These are phyloP conservation scores for Pluvialis apricaria DNA, from an alignment of 2,113 vertebrate species.

Conservation along the genomic window DNA sequence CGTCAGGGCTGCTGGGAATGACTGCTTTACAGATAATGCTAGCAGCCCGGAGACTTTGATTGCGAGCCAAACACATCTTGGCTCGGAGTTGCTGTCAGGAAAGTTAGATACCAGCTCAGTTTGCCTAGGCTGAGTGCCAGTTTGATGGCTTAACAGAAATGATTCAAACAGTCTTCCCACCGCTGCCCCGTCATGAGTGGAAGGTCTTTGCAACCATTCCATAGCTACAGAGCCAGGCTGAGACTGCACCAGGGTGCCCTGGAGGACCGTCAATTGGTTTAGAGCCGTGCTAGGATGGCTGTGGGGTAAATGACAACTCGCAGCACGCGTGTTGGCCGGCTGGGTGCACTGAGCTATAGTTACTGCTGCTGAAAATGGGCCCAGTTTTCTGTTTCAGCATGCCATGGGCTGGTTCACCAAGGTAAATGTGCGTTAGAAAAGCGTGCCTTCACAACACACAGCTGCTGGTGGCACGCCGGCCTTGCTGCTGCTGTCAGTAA, in stretches of 20 bases:
- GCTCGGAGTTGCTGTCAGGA: neutral
- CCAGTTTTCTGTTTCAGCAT: neutral
- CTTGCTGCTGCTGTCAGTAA: neutral
- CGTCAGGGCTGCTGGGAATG: neutral
- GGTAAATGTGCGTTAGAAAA: neutral
- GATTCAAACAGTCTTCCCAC: neutral
- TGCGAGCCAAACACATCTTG: neutral
- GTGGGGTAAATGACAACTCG: neutral
- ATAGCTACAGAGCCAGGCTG: accelerated
- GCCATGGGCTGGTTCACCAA: neutral
- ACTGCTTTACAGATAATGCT: slow-evolving; percentile 7
- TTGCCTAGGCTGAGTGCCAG: slow-evolving; percentile 3
- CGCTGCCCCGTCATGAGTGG: accelerated
- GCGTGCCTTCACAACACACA: neutral
- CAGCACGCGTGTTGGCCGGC: accelerated
- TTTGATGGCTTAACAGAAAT: neutral
- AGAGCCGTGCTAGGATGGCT: neutral
- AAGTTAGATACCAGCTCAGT: neutral
- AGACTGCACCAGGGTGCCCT: neutral
- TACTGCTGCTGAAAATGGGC: neutral
- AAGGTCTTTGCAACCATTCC: neutral
- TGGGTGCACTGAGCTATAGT: neutral
- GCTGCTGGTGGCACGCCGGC: neutral
- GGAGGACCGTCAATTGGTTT: neutral
- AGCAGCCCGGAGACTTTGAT: neutral